phyloP scores from a whole-genome alignment of 2,888 invertebrate genomes.

The Eupithecia insigniata region DNA sequence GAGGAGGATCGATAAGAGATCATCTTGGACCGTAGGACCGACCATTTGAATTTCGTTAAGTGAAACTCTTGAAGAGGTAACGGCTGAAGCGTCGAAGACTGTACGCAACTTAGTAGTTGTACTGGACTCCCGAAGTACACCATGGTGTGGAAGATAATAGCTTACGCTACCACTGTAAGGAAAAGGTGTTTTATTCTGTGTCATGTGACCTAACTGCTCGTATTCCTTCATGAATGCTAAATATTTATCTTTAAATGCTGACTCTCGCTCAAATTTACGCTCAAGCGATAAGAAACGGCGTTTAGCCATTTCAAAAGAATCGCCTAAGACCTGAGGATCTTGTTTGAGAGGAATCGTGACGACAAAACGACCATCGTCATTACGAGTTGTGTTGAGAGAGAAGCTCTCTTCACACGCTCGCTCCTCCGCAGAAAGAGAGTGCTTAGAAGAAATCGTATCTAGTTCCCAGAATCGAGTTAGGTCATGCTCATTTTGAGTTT shows the following conservation, averaged over 20 bases:
- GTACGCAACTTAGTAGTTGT: slow-evolving; percentile 11
- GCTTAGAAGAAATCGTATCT: too few relatives aligned
- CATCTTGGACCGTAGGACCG: slow-evolving; percentile 19
- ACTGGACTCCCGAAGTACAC: slow-evolving; percentile 6
- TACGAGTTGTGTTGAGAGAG: neutral
- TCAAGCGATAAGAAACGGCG: neutral
- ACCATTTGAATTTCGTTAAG: slow-evolving; percentile 10
- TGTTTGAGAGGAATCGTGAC: too few relatives aligned
- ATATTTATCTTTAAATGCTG: neutral
- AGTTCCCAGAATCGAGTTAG: too few relatives aligned
- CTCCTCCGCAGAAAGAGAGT: too few relatives aligned
- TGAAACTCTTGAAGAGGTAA: slow-evolving; percentile 5
- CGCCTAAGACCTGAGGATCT: too few relatives aligned
- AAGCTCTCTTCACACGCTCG: neutral
- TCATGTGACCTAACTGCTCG: neutral
- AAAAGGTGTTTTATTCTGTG: neutral
- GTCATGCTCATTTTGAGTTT: too few relatives aligned
- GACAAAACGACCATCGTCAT: neutral
- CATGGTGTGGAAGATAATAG: too few relatives aligned
- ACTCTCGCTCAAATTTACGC: too few relatives aligned
- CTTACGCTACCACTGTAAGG: neutral
- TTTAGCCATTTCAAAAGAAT: neutral
- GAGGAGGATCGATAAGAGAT: slow-evolving; percentile 12
- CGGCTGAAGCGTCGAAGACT: slow-evolving; percentile 15
- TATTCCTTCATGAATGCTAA: slow-evolving; percentile 6